Base-by-base conservation (phyloP, 64 coral and sea anemone genomes). In the Cladopsammia gracilis region DNA sequence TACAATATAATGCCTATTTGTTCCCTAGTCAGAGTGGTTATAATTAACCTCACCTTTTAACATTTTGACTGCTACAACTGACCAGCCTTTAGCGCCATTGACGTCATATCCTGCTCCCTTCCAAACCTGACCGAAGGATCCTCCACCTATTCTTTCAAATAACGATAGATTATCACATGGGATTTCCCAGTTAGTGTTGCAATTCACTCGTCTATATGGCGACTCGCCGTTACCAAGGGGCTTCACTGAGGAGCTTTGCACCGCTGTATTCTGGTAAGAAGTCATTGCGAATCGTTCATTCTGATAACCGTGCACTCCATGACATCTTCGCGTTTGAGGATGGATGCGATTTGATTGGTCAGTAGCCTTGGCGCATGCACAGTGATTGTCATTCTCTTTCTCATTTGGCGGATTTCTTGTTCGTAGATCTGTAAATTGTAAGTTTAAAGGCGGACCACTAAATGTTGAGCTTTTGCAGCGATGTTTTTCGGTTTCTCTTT, bases 61-160 rank as follows among this genome's bases (percentile, higher is more conserved):
- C 78, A 82, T 82, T 82, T 82, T 82, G 48, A 82, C 78, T n/a
- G 78, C 78, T 1, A 62, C 78, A 44, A 82, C 14, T 13, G 78
- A 64, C 78, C 78, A 82, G 26, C 58, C 16, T 64, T 64, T n/a
- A 20, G 25, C 58, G 20, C 57, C 57, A 18, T 16, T 10, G 18
- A 82, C 25, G 6, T 60, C 78, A 19, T 14, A 47, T 8, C 26
- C 78, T 34, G 57, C 57, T 3, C 78, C 78, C 4, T 48, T 64
- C 78, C 78, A 82, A 26, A 82, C 78, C 10, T 82, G 78, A 44
- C 78, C 78, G 18, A 82, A 82, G 4, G 78, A 62, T 10, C 78
- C 78, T 42, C 78, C 58, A 20, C 78, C 78, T 7, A 82, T 62
- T 44, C 78, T 82, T 82, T 82, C 26, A 46, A 62, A 45, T 0